Base-by-base conservation (phyloP, 2,888 invertebrate genomes). In the Nomada fabriciana region DNA sequence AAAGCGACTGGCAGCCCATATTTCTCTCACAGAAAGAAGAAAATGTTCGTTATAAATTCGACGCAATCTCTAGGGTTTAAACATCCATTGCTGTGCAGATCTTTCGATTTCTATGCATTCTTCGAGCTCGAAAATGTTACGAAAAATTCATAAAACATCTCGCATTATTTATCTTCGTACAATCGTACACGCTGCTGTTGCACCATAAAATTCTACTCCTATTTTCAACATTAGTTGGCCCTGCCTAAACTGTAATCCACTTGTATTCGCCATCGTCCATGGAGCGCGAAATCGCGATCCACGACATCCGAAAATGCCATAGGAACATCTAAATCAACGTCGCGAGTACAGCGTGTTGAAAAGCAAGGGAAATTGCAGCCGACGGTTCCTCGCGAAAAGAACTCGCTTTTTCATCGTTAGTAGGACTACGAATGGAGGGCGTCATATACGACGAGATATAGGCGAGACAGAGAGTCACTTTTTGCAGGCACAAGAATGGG, bases 401-500 rank as follows among this genome's bases (percentile, higher is more conserved):
- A 64, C 65, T 63, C 36, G 42, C 55, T 77, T 85, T 87, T 87
- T 82, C 76, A 72, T 72, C 61, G 68, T 73, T 80, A 76, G 59
- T 5, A 7, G 63, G 25, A n/a, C 23, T 47, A 60, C 61, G 53
- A 59, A 75, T 42, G 67, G 72, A 68, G 23, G n/a, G 69, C 69
- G 76, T 87, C 79, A 68, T 83, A 80, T 76, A 77, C 70, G 50
- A 74, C 25, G 29, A 47, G 61, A 23, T 43, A 23, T 23, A 10
- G 73, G 52, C 69, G 55, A 76, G 74, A 82, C 76, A 80, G 65
- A 63, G 78, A 65, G 64, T 67, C 63, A 55, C 25, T 87, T 71
- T 87, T 88, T 88, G 81, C 79, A 29, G 43, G 65, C 47, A 76
- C 86, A 68, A 76, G 68, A 81, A 82, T 76, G 86, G 86, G 88